Base-by-base conservation (phyloP, 2,888 invertebrate species). In the Melanophora roralis region DNA sequence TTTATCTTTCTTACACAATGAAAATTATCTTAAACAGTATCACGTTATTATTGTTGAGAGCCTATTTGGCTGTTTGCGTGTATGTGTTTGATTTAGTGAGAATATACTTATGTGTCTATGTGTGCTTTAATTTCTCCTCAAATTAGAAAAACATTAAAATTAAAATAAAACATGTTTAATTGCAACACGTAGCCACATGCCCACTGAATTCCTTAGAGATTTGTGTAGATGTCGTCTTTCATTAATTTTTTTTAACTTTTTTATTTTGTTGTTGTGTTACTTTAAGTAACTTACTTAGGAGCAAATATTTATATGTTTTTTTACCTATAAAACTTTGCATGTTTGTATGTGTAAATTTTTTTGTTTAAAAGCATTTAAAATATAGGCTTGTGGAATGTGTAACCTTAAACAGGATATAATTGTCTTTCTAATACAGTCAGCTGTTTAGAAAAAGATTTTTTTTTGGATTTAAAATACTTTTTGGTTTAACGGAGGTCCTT, bases 131-230 rank as follows among this genome's bases (percentile, higher is more conserved):
- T 23, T 21, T 40, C 4, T 23, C 40, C 55, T 53, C n/a, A 62
- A 62, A 62, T 62, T 72, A 40, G 62, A 34, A 45, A 9, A 53
- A 64, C 45, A 72, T 55, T 53, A 43, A 43, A 32, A 53, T 21
- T 59, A 23, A 55, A 57, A 60, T 21, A 40, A 47, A 67, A 51
- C 67, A 74, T 74, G 43, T 60, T 74, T 60, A 67, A 67, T 67
- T 60, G 51, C 60, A 49, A 59, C 74, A 74, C 74, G 74, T 74
- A 60, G 74, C 51, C 51, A 60, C 59, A 74, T 67, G 51, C 40
- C 65, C 59, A 74, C 60, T 74, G 67, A 59, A 67, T 40, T 60
- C 49, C 71, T 38, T 57, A n/a, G 57, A 57, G n/a, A 57, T 19
- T 73, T 57, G 36, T 64, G 36, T 45, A 45, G 21, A 45, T 47